Evolutionary conservation across 2,888 invertebrate genomes (phyloP).

Genomic region (Ophonus ardosiacus): DNA sequence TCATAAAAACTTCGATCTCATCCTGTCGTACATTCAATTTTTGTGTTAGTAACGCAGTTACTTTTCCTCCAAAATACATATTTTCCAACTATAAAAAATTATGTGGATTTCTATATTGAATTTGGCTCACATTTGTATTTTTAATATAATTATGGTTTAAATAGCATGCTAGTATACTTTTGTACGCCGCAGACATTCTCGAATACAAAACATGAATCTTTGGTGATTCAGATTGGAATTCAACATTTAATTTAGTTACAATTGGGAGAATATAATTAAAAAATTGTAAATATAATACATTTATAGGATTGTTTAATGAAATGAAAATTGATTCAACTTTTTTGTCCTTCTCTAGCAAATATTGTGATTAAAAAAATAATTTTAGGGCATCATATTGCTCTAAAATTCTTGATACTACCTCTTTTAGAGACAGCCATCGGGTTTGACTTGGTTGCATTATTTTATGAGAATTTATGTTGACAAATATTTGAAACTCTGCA

Average conservation of each 20-base stretch:
- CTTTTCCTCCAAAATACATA: background rate
- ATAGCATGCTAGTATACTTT: background rate
- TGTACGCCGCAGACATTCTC: background rate
- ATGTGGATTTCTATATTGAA: background rate
- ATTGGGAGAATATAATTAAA: too few species aligned
- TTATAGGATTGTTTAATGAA: too few species aligned
- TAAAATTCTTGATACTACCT: too few species aligned
- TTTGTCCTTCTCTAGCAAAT: too few species aligned
- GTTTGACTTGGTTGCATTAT: too few species aligned
- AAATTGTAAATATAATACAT: too few species aligned
- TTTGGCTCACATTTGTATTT: background rate
- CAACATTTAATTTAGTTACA: too few species aligned
- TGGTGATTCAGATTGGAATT: background rate
- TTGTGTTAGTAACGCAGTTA: background rate
- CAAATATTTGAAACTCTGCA: background rate
- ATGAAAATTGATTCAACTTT: too few species aligned
- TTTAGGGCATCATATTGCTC: slow-evolving; percentile 6
- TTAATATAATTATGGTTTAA: background rate
- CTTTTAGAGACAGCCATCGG: too few species aligned
- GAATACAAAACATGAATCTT: background rate
- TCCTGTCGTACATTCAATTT: background rate
- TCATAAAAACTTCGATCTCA: background rate
- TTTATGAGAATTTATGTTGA: too few species aligned
- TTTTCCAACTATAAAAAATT: background rate
- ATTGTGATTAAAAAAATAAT: background rate